Evolutionary conservation across 2,113 vertebrate genomes (phyloP).

Genomic region (Antigone vipio): DNA sequence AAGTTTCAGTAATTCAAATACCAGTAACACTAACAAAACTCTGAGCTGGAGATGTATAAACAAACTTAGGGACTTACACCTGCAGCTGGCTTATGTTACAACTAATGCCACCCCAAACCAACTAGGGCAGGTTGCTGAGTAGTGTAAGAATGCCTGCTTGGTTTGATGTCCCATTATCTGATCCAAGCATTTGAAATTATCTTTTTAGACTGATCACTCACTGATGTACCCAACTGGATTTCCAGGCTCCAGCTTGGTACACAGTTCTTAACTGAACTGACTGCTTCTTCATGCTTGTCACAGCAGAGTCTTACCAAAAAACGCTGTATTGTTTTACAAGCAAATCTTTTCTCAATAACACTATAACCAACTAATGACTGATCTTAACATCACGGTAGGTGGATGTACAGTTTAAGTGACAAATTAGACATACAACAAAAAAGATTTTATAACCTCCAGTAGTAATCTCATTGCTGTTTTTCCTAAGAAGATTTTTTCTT

Average conservation of each 20-base stretch:
- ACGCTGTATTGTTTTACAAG: not conserved
- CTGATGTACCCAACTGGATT: not conserved
- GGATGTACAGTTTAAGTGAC: not conserved
- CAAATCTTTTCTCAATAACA: not conserved
- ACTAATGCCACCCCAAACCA: not conserved
- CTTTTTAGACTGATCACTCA: not conserved
- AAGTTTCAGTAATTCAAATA: not conserved
- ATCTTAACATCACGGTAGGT: not conserved
- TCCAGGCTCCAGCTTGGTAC: not conserved
- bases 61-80: not conserved
- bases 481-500: not conserved
- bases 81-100: not conserved
- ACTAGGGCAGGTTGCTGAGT: rapidly evolving
- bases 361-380: not conserved
- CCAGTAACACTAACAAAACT: not conserved
- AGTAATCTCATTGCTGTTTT: not conserved
- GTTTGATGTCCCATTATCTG: not conserved
- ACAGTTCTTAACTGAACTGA: not conserved
- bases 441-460: not conserved
- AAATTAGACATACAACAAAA: not conserved
- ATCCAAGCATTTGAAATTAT: not conserved
- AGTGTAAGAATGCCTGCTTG: not conserved
- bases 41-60: not conserved
- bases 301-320: not conserved
- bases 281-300: not conserved